phyloP scores from a whole-genome alignment of 2,113 vertebrate genomes.

The Corapipo altera region DNA sequence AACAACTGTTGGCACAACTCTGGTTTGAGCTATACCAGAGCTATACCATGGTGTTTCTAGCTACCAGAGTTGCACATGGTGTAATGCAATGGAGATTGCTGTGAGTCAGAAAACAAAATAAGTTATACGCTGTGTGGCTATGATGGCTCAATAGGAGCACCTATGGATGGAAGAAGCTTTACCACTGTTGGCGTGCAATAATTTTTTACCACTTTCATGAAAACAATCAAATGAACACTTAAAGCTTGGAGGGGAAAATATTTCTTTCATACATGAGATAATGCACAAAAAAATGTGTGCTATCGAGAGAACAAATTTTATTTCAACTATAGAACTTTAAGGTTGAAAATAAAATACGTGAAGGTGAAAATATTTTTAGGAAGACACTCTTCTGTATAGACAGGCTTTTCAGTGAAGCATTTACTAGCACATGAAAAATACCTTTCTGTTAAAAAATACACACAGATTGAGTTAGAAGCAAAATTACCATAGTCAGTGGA shows the following conservation, averaged over 20 bases:
- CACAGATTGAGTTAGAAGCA: background rate
- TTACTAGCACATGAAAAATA: background rate
- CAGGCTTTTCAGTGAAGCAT: background rate
- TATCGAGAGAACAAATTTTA: background rate
- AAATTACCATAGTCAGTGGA: background rate
- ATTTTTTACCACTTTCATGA: background rate
- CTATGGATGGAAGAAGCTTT: constrained; percentile 6
- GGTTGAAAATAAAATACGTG: background rate
- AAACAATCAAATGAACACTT: background rate
- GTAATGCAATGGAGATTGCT: background rate
- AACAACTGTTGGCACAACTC: background rate
- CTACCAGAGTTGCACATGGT: background rate
- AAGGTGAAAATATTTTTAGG: background rate
- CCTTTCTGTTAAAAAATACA: background rate
- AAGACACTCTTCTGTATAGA: background rate
- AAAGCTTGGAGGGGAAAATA: background rate
- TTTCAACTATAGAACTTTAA: background rate
- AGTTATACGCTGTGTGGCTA: background rate
- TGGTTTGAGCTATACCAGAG: background rate
- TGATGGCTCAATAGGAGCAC: background rate
- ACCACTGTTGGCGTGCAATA: background rate
- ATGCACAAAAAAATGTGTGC: background rate
- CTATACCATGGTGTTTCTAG: background rate
- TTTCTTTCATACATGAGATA: background rate
- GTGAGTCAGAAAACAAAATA: background rate